These are phyloP conservation scores for Bucorvus abyssinicus DNA, from an alignment of 2,797 vertebrate species.

Conservation along the genomic window DNA sequence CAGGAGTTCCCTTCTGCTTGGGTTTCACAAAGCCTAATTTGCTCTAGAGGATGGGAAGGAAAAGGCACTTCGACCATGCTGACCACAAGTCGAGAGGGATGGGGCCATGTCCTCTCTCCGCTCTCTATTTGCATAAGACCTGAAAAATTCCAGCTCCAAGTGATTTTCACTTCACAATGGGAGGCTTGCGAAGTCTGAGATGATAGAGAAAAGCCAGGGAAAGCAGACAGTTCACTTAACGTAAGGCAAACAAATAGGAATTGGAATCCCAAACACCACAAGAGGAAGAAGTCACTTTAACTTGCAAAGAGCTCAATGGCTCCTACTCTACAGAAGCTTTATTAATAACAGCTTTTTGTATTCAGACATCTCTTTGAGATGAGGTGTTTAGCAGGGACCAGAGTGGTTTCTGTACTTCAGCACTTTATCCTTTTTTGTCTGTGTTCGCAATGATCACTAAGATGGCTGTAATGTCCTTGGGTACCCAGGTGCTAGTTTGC, in stretches of 20 bases:
- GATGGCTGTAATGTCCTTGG: background rate
- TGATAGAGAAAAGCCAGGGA: background rate
- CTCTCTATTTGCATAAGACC: background rate
- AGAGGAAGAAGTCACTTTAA: background rate
- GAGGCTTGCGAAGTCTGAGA: background rate
- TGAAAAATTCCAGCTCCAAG: background rate
- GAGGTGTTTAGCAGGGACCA: background rate
- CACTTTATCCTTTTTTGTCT: background rate
- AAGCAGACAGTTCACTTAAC: background rate
- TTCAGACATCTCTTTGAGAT: background rate
- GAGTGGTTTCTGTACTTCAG: background rate
- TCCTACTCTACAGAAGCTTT: background rate
- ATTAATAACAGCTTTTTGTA: background rate
- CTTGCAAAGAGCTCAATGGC: background rate
- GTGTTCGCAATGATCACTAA: background rate
- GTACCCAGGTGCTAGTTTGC: background rate
- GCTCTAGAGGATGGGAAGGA: background rate
- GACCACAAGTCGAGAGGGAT: background rate
- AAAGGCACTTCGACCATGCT: background rate
- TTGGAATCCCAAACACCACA: background rate
- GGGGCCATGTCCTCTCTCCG: background rate
- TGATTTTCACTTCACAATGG: background rate
- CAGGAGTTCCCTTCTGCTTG: background rate
- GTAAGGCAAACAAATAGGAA: background rate
- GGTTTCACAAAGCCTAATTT: background rate